Evolutionary conservation across 2,113 vertebrate species (phyloP).

Genomic region (Polyodon spathula): DNA sequence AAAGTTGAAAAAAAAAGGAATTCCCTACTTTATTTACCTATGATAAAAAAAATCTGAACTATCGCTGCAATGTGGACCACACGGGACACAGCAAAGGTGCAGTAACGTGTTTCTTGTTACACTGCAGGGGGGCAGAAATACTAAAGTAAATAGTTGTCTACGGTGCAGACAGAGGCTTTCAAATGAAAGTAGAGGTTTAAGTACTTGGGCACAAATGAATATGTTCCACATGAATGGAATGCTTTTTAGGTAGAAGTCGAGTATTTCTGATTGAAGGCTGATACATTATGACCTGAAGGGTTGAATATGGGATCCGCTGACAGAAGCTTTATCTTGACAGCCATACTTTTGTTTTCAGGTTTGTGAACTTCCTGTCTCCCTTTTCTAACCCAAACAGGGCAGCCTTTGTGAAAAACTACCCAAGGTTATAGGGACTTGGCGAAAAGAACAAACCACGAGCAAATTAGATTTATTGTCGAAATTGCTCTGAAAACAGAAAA

Average conservation of each 20-base stretch:
- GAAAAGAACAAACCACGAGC: conserved; percentile 29
- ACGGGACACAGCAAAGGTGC: no score
- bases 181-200: conserved; percentile 36
- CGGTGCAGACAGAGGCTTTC: conserved; percentile 10
- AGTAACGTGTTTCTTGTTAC: no score
- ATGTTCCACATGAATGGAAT: background rate
- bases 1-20: no score
- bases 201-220: conserved; percentile 39
- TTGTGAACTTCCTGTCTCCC: background rate
- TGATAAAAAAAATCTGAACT: no score
- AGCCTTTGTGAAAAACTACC: conserved; percentile 36
- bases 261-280: conserved; percentile 33
- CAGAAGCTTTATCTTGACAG: conserved; percentile 3
- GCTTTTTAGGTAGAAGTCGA: no score
- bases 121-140: no score
- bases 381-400: conserved; percentile 36
- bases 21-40: no score
- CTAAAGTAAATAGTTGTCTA: background rate
- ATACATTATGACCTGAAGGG: conserved; percentile 32
- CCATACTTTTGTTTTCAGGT: background rate
- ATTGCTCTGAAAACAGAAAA: background rate
- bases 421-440: conserved; percentile 45
- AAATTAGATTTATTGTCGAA: background rate
- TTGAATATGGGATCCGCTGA: conserved; percentile 24
- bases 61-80: no score